Conservation (phyloP, 2,797 vertebrate species). For the Hafferia zeledoni region DNA sequence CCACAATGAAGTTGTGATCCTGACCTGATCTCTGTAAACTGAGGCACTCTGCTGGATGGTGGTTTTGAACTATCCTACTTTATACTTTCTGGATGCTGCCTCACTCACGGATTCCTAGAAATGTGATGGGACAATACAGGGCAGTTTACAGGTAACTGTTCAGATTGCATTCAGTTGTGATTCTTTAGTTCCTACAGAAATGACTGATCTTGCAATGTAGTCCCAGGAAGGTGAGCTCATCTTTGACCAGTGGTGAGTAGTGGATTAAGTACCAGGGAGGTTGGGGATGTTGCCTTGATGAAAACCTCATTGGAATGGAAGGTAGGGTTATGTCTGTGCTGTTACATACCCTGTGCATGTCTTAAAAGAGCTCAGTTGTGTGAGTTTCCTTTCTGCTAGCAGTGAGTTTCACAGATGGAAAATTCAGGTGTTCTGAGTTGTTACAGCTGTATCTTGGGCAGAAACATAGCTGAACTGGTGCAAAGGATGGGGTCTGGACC, state of each 20-base stretch:
- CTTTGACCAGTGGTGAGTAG: background rate
- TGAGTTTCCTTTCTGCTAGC: background rate
- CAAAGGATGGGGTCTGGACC: background rate
- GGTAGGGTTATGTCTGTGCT: background rate
- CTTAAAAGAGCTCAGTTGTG: background rate
- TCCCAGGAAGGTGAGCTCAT: background rate
- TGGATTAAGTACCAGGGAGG: background rate
- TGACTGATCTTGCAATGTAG: background rate
- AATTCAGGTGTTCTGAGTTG: background rate
- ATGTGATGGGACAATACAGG: background rate
- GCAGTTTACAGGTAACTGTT: background rate
- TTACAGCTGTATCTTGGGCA: background rate
- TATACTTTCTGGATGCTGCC: background rate
- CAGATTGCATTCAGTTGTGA: background rate
- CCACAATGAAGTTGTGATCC: background rate
- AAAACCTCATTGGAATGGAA: background rate
- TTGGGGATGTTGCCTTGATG: background rate
- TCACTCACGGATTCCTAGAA: background rate
- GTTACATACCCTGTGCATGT: background rate
- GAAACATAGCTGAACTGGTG: background rate
- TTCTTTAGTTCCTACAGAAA: background rate
- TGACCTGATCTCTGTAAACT: background rate
- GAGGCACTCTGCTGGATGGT: background rate
- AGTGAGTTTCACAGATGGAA: background rate
- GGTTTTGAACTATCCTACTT: background rate